Evolutionary conservation across 1,140 invertebrate genomes (phyloP), one percentile per base, ranked within the genome.

Genomic region (Drosophila tani): DNA sequence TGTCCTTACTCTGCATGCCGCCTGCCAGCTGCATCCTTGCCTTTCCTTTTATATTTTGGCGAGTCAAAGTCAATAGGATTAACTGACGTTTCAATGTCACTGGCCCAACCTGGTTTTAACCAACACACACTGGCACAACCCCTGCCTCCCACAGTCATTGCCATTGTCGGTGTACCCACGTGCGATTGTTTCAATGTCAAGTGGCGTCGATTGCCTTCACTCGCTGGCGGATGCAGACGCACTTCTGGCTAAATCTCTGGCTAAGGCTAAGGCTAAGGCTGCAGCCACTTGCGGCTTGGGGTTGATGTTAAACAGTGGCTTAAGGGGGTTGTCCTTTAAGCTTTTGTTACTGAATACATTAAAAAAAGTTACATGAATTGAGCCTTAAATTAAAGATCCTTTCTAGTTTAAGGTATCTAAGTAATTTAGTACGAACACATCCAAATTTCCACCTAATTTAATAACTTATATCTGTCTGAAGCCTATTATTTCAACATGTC

Each of bases 171-270:
- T 40, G 14, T 24, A 59, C 43, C 40, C 75, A 79, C 59, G 83
- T 79, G 84, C 76, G 65, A 56, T 55, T 68, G 71, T 74, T 87
- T 87, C 76, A 87, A 70, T 87, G 83, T 77, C 83, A 82, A 87
- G 83, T 77, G 76, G 64, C 67, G 70, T 64, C 58, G 59, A 46
- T 59, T 77, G 71, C 62, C 66, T 27, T 41, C 51, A 49, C 43
- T 49, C 66, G 38, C 17, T 62, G 50, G 74, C 78, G 82, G 68
- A 78, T 78, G 82, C 78, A 64, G 78, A 46, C 74, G 74, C 68
- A 76, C 56, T 59, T 38, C 51, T 59, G 53, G 60, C 53, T 24
- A 71, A 50, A 56, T 53, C 35, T 38, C 49, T 24, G 64, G 17
- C 45, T 58, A 43, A 59, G 68, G 56, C 41, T 43, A 45, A 35